Conservation (phyloP, 2,113 vertebrate genomes). For the Montifringilla adamsi region DNA sequence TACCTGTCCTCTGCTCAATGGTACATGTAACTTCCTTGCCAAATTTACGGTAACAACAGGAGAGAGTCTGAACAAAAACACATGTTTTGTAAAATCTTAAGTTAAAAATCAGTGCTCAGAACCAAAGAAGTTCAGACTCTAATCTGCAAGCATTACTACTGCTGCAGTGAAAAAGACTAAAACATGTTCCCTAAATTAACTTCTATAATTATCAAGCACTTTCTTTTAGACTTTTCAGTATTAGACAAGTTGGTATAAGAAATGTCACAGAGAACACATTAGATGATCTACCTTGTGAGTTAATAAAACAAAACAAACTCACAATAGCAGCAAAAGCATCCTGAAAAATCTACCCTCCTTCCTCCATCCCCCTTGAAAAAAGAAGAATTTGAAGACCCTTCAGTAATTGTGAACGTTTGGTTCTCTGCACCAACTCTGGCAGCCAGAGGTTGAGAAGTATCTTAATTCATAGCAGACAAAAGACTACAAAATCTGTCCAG, state of each 20-base stretch:
- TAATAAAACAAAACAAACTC: not conserved
- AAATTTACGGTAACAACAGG: not conserved
- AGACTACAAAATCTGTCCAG: not conserved
- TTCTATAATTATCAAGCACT: not conserved
- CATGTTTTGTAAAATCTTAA: not conserved
- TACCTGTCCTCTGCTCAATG: not conserved
- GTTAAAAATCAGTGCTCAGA: not conserved
- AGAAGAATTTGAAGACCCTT: not conserved
- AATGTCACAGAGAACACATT: not conserved
- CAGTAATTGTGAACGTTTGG: not conserved
- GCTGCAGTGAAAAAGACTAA: not conserved
- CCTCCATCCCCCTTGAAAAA: not conserved
- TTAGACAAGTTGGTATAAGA: not conserved
- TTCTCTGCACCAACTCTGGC: not conserved
- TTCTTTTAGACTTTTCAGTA: not conserved
- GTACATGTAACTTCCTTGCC: not conserved
- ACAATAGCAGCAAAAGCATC: not conserved
- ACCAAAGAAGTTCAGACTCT: not conserved
- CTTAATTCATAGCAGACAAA: not conserved
- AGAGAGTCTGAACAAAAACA: not conserved
- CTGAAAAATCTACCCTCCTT: not conserved
- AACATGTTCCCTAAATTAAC: not conserved
- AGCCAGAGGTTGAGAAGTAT: not conserved
- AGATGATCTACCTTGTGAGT: accelerated
- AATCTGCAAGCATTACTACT: not conserved